These are phyloP conservation scores for Papio anubis DNA, from an alignment of 2,113 vertebrate genomes.

Conservation along the genomic window DNA sequence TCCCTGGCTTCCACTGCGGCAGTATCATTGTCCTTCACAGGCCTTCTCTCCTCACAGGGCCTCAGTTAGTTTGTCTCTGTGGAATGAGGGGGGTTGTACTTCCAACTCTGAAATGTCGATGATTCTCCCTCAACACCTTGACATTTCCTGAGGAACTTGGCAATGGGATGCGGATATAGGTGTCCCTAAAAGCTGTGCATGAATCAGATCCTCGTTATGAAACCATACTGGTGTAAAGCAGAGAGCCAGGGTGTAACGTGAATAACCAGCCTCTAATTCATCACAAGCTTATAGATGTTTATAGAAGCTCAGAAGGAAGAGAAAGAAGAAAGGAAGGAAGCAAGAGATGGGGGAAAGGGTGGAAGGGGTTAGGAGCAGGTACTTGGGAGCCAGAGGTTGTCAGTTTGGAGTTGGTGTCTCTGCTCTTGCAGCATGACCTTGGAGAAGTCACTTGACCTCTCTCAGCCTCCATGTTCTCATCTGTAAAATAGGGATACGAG, in stretches of 20 bases:
- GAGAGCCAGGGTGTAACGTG: background rate
- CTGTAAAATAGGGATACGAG: background rate
- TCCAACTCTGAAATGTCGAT: slow-evolving; percentile 64
- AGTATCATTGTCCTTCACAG: background rate
- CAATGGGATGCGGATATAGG: slow-evolving; percentile 21
- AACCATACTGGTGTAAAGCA: slow-evolving; percentile 17
- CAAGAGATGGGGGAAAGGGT: rapidly evolving
- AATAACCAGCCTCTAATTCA: background rate
- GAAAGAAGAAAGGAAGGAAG: background rate
- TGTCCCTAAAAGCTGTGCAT: slow-evolving; percentile 66
- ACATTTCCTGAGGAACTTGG: slow-evolving; percentile 68
- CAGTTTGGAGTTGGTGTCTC: background rate
- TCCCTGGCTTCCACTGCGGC: background rate
- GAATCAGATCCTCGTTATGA: slow-evolving; percentile 66
- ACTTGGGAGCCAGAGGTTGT: background rate
- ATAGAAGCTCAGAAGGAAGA: background rate
- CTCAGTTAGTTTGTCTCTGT: background rate
- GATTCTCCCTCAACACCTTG: slow-evolving; percentile 69
- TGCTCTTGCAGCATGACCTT: background rate
- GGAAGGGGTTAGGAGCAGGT: background rate
- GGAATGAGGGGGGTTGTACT: background rate
- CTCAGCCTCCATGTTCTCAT: background rate
- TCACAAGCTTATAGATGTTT: background rate
- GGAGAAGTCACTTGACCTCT: background rate
- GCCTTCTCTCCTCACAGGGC: rapidly evolving